phyloP scores from a whole-genome alignment of 1,140 invertebrate species.

The Hylaeus anthracinus region DNA sequence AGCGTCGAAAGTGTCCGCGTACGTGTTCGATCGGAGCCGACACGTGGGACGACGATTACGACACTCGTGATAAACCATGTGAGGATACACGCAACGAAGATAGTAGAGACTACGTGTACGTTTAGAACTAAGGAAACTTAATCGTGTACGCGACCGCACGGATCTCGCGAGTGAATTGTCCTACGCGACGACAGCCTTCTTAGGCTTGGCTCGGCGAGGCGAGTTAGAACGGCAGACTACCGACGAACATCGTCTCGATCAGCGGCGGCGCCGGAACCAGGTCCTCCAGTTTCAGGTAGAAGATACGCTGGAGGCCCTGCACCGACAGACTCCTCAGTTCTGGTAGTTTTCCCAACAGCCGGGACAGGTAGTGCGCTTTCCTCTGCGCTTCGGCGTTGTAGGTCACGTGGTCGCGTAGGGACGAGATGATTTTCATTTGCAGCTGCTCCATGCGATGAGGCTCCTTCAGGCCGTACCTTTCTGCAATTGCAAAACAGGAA shows the following conservation, averaged over 20 bases:
- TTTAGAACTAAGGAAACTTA: slow-evolving; percentile 49
- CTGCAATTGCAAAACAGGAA: slow-evolving; percentile 81
- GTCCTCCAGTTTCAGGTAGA: slow-evolving; percentile 96
- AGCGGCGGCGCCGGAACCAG: slow-evolving; percentile 94
- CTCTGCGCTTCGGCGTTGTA: slow-evolving; percentile 94
- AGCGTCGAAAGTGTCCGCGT: background rate
- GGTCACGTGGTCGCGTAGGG: slow-evolving; percentile 95
- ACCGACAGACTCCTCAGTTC: slow-evolving; percentile 95
- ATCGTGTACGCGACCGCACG: slow-evolving; percentile 53
- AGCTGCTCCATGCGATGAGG: slow-evolving; percentile 95
- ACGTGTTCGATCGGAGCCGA: too few species aligned
- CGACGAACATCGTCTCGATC: slow-evolving; percentile 97
- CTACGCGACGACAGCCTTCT: slow-evolving; percentile 42
- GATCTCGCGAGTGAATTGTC: slow-evolving; percentile 39
- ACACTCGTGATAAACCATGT: slow-evolving; percentile 35
- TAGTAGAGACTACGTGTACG: slow-evolving; percentile 53
- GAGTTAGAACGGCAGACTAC: slow-evolving; percentile 90
- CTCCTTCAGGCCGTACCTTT: slow-evolving; percentile 95
- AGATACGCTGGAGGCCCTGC: slow-evolving; percentile 95
- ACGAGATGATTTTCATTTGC: slow-evolving; percentile 97
- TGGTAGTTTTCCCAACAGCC: slow-evolving; percentile 93
- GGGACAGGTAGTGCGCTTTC: slow-evolving; percentile 95
- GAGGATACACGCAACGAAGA: slow-evolving; percentile 53
- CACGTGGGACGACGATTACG: background rate
- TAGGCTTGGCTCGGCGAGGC: slow-evolving; percentile 21